Base-by-base conservation (phyloP, 2,797 vertebrate genomes). In the Mastacembelus armatus region DNA sequence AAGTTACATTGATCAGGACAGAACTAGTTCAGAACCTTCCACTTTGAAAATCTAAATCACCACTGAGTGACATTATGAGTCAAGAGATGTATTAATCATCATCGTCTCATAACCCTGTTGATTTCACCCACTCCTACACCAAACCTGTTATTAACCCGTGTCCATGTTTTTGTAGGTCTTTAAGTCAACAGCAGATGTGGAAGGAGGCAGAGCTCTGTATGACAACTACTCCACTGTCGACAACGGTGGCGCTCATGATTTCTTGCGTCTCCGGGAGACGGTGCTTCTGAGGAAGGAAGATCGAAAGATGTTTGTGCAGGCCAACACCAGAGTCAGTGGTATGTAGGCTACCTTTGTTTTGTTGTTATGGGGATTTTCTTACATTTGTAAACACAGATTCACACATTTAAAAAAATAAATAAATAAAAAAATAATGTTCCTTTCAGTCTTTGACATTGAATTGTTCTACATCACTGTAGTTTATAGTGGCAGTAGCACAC, bases 261-360 rank as follows among this genome's bases (percentile, higher is more conserved):
- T 97, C 85, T 81, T 95, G 11, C 93, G 87, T 48, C 93, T 98
- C 19, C 89, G 95, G 2, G 92, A 96, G 61, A 98, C 95, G 0
- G 94, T 97, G 8, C 90, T 98, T 58, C 91, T 95, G 57, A 94
- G 96, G 57, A 98, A 97, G 78, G 96, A 97, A 58, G 92, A 91
- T 5, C 95, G 96, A 16, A 98, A 97, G 83, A 94, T 97, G 84
- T 96, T 97, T 15, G 96, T 97, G 61, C 96, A 97, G 88, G 95
- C 95, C 52, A 98, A 97, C 88, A 95, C 95, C 52, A 89, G n/a
- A 43, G 66, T 96, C n/a, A 92, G 87, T 39, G 96, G 96, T 97
- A 57, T 5, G 69, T 15, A 38, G n/a, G n/a, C n/a, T n/a, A n/a
- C n/a, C 27, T 27, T 33, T 4, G 1, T 21, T 9, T 10, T 57